phyloP scores from a whole-genome alignment of 2,113 vertebrate genomes.

The Copsychus sechellarum region DNA sequence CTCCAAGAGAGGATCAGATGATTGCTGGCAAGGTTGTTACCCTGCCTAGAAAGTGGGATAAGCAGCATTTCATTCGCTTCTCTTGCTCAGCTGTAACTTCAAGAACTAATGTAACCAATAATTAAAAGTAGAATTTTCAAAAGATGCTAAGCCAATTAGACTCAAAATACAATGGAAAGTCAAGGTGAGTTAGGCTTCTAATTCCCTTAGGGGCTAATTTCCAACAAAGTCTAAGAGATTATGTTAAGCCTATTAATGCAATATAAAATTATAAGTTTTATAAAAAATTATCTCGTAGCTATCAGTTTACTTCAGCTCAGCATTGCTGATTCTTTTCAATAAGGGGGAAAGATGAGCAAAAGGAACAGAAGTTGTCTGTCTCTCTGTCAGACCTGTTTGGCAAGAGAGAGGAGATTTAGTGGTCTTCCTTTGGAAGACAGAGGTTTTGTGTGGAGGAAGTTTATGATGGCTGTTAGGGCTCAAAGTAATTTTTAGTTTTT shows the following conservation, averaged over 20 bases:
- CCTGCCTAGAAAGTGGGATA: background rate
- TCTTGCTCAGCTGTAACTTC: conserved; percentile 26
- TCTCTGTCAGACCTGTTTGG: background rate
- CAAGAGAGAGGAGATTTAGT: background rate
- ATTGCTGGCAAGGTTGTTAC: background rate
- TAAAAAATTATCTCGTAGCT: conserved; percentile 25
- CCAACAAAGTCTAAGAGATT: conserved; percentile 48
- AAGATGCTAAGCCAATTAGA: conserved; percentile 52
- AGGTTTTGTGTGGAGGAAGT: background rate
- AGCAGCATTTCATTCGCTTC: background rate
- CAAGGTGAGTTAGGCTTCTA: conserved; percentile 60
- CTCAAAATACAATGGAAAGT: conserved; percentile 49
- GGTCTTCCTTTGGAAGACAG: background rate
- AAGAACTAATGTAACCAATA: conserved; percentile 4
- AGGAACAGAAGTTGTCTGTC: background rate
- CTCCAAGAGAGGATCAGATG: background rate
- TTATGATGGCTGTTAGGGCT: background rate
- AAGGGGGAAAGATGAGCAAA: background rate
- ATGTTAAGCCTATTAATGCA: conserved; percentile 47
- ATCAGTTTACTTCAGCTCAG: conserved; percentile 8
- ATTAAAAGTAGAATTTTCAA: conserved; percentile 39
- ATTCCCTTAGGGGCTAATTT: conserved; percentile 54
- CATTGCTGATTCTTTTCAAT: background rate
- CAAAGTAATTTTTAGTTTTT: background rate
- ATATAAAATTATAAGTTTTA: conserved; percentile 41